Conservation (phyloP, 2,113 vertebrate species). For the Pygathrix nemaeus region DNA sequence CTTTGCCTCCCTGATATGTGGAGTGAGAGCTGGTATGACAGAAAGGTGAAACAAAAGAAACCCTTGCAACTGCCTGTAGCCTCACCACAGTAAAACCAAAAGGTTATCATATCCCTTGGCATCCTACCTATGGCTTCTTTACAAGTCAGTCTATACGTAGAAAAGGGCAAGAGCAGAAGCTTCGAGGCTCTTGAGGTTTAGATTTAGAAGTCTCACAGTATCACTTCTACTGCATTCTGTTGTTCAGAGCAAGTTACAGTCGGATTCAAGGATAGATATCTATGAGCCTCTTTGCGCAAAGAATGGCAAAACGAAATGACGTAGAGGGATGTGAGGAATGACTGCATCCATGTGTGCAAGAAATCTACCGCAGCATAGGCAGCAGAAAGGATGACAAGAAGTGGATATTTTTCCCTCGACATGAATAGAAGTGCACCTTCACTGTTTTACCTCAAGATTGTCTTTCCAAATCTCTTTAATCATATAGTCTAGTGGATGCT, state of each 20-base stretch:
- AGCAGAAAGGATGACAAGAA: neutral
- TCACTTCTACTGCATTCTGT: neutral
- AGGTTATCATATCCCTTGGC: neutral
- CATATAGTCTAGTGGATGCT: neutral
- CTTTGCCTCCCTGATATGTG: neutral
- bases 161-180: neutral
- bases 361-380: neutral
- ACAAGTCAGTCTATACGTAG: neutral
- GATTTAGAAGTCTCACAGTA: neutral
- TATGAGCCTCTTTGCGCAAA: neutral
- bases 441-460: neutral
- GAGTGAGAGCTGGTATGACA: neutral
- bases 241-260: neutral
- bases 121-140: neutral
- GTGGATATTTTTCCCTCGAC: neutral
- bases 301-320: neutral
- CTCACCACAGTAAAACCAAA: neutral
- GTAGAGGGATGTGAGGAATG: neutral
- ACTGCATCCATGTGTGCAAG: neutral
- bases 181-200: neutral
- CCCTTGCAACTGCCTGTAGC: neutral
- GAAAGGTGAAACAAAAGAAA: neutral
- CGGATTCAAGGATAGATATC: neutral
- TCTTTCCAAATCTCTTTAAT: neutral
- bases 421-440: neutral